Conservation (phyloP, 2,797 vertebrate genomes). For the Cyprinella venusta region DNA sequence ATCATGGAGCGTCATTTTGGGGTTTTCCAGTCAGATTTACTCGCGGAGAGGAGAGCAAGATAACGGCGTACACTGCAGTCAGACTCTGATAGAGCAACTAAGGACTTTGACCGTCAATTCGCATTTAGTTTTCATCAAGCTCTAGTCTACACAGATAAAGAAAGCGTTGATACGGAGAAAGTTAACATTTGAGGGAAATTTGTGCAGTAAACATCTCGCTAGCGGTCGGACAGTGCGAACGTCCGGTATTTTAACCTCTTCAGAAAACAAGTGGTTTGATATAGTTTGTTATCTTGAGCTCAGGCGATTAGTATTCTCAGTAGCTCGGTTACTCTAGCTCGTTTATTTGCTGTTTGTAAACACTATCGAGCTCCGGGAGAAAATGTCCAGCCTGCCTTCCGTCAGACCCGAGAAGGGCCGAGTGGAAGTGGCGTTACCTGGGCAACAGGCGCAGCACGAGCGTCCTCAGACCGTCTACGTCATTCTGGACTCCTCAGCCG, state of each 20-base stretch:
- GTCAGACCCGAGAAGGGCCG: conserved; percentile 50
- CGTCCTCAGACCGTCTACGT: conserved; percentile 77
- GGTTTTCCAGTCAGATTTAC: conserved; percentile 63
- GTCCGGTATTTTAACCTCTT: background rate
- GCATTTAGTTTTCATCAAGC: conserved; percentile 1
- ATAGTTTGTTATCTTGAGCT: background rate
- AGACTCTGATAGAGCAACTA: background rate
- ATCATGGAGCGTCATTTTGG: conserved; percentile 67
- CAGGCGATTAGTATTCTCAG: conserved; percentile 11
- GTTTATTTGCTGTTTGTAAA: background rate
- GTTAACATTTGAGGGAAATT: background rate
- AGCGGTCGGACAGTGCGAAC: background rate
- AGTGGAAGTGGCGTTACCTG: conserved; percentile 48
- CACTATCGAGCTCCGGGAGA: conserved; percentile 38
- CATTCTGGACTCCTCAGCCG: conserved; percentile 74
- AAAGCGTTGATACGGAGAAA: background rate
- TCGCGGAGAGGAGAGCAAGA: background rate
- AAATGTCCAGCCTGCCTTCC: conserved; percentile 61
- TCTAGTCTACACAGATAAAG: background rate
- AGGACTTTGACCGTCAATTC: conserved; percentile 22
- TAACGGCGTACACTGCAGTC: background rate
- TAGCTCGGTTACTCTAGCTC: background rate
- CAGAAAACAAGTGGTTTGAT: background rate
- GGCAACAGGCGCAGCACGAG: conserved; percentile 54
- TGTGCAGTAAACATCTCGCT: background rate